A percentile compares a stretch with the other conserved stretches of the same genome.
phyloP scores from a whole-genome alignment of 2,113 vertebrate species.

The Elephas maximus region DNA sequence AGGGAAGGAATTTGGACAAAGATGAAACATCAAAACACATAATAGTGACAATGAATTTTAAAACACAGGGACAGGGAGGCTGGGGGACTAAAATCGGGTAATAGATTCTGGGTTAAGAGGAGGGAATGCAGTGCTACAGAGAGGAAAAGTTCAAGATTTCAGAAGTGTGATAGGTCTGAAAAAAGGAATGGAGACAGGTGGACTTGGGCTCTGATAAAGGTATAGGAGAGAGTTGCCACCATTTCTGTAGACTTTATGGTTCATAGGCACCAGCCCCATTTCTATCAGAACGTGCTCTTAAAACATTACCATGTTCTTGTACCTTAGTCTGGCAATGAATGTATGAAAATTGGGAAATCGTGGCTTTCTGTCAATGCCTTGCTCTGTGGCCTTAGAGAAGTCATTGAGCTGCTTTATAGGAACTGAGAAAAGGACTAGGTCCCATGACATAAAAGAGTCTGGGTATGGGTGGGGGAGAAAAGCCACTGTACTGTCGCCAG shows the following conservation, averaged over 20 bases:
- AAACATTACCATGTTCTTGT: neutral
- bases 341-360: neutral
- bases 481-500: neutral
- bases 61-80: neutral
- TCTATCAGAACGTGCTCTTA: neutral
- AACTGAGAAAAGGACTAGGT: neutral
- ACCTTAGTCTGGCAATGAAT: neutral
- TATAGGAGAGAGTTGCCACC: neutral
- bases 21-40: neutral
- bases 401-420: neutral
- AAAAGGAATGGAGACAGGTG: neutral
- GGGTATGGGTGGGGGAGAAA: neutral
- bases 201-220: fast-evolving
- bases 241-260: no score
- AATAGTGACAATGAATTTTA: neutral
- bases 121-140: neutral
- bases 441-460: neutral
- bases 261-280: neutral
- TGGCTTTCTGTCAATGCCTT: neutral
- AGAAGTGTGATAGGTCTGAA: neutral
- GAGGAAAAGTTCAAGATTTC: neutral
- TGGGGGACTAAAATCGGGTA: neutral
- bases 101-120: neutral
- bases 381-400: neutral
- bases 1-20: conserved; percentile 24